These are phyloP conservation scores for Rapana venosa DNA, from an alignment of 2,888 invertebrate species.

Conservation along the genomic window DNA sequence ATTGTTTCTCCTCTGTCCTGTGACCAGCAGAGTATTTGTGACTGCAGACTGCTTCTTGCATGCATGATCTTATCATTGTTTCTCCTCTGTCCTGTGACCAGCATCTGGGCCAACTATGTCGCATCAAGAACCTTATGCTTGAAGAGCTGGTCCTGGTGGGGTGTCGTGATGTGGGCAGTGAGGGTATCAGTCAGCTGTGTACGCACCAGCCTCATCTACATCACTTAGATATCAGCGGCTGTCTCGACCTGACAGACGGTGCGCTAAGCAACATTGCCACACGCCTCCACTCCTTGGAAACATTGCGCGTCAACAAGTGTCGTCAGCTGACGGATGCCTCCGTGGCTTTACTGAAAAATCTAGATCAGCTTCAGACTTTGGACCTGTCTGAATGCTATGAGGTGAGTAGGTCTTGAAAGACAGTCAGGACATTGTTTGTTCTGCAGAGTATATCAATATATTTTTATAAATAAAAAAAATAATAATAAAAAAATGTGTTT, in stretches of 20 bases:
- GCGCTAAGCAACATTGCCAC: slow-evolving; percentile 83
- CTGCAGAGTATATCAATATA: no score
- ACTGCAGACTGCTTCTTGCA: slow-evolving; percentile 40
- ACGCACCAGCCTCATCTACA: slow-evolving; percentile 81
- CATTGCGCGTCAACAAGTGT: slow-evolving; percentile 84
- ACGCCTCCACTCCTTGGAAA: slow-evolving; percentile 81
- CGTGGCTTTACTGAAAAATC: slow-evolving; percentile 81
- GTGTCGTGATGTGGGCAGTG: slow-evolving; percentile 84
- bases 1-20: no score
- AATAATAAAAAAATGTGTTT: no score
- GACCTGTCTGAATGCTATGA: slow-evolving; percentile 86
- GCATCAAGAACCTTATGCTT: slow-evolving; percentile 81
- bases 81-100: slow-evolving; percentile 24
- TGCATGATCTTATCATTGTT: neutral
- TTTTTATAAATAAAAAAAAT: no score
- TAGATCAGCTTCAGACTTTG: slow-evolving; percentile 82
- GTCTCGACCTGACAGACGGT: slow-evolving; percentile 84
- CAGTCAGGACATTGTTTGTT: no score
- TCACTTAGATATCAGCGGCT: slow-evolving; percentile 84
- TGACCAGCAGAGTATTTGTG: slow-evolving; percentile 77
- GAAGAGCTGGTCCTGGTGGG: slow-evolving; percentile 81
- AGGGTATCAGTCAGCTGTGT: slow-evolving; percentile 82
- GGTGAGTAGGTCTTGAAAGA: neutral
- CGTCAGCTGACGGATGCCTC: slow-evolving; percentile 84
- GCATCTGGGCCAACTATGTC: slow-evolving; percentile 79